These are phyloP conservation scores for Haliclona indistincta DNA, from an alignment of 37 sponge, comb jelly and placozoan genomes.

Conservation along the genomic window DNA sequence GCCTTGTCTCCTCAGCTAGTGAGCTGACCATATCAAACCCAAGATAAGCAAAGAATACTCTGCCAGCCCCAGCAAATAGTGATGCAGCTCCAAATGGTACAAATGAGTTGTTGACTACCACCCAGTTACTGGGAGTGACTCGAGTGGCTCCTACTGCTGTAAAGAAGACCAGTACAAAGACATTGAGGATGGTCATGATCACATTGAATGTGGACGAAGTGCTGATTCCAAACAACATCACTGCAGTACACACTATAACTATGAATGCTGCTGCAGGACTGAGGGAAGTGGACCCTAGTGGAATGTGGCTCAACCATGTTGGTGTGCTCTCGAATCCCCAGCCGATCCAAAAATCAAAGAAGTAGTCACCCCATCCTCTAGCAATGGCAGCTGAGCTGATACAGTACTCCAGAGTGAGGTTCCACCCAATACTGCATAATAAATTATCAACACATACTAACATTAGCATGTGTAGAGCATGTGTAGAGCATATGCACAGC, in stretches of 20 bases:
- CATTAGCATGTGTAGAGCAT: too few species aligned
- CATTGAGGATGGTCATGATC: constrained; percentile 13
- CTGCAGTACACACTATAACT: background rate
- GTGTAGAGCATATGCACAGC: too few species aligned
- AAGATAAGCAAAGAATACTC: constrained; percentile 19
- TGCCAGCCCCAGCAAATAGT: constrained; percentile 23
- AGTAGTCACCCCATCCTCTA: constrained; percentile 4
- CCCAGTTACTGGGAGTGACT: constrained; percentile 11
- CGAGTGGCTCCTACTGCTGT: constrained; percentile 3
- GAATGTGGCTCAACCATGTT: background rate
- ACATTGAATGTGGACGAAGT: constrained; percentile 26
- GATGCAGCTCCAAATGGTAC: constrained; percentile 23
- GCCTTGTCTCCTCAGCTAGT: constrained; percentile 20
- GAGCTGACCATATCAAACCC: constrained; percentile 38
- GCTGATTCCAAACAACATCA: constrained; percentile 15
- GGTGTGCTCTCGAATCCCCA: background rate
- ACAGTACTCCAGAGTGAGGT: constrained; percentile 13
- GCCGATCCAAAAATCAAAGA: background rate
- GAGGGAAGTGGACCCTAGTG: background rate
- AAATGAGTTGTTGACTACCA: background rate
- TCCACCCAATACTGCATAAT: constrained; percentile 6
- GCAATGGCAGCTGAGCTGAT: constrained; percentile 10
- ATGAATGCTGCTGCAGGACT: constrained; percentile 9
- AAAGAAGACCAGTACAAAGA: background rate
- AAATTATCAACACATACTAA: too few species aligned